Evolutionary conservation across 2,797 vertebrate genomes (phyloP).

Genomic region (Passerculus sandwichensis): DNA sequence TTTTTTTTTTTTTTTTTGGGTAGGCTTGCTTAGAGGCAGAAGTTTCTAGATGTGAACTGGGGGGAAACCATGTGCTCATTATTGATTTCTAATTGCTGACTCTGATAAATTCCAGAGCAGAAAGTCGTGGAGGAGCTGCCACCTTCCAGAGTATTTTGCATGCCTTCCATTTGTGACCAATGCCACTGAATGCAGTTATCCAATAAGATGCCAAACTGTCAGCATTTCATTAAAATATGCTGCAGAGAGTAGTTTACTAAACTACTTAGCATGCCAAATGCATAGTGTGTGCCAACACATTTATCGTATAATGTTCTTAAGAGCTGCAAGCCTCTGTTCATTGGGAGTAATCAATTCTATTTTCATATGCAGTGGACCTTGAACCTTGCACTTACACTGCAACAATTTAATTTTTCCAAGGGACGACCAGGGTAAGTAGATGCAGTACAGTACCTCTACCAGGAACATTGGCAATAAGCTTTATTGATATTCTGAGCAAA

Average conservation of each 20-base stretch:
- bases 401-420: slow-evolving; percentile 47
- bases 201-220: slow-evolving; percentile 57
- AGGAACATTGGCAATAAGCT: neutral
- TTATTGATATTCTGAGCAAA: slow-evolving; percentile 22
- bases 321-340: slow-evolving; percentile 44
- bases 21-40: neutral
- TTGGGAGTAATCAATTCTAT: slow-evolving; percentile 50
- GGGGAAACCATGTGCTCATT: neutral
- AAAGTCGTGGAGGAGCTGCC: neutral
- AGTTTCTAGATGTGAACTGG: slow-evolving; percentile 18
- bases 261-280: slow-evolving; percentile 57
- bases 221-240: slow-evolving; percentile 68
- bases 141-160: slow-evolving; percentile 5
- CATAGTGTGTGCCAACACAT: slow-evolving; percentile 25
- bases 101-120: slow-evolving; percentile 42
- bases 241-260: slow-evolving; percentile 38
- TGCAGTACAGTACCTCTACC: neutral
- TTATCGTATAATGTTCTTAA: slow-evolving; percentile 46
- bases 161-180: slow-evolving; percentile 54
- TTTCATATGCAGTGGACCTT: slow-evolving; percentile 58
- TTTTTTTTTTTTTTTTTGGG: neutral
- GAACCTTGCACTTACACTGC: slow-evolving; percentile 34
- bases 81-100: slow-evolving; percentile 42
- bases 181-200: slow-evolving; percentile 48
- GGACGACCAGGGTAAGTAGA: neutral